Conservation (phyloP, 2,888 invertebrate genomes). For the Meloe dianella region DNA sequence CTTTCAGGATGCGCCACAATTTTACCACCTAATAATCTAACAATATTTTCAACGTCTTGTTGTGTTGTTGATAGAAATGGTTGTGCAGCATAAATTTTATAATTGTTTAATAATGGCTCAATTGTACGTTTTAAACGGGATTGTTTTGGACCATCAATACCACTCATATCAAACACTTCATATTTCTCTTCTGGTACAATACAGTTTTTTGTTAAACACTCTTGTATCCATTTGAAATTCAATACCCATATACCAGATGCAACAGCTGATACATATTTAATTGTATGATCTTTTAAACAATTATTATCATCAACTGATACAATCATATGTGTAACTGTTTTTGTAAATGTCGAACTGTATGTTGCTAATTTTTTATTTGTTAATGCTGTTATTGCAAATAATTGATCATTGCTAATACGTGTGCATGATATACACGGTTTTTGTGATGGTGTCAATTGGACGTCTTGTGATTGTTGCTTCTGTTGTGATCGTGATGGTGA, state of each 20-base stretch:
- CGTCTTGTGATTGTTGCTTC: slow-evolving; percentile 12
- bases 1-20: slow-evolving; percentile 40
- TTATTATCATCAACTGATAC: slow-evolving; percentile 50
- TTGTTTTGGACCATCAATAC: slow-evolving; percentile 62
- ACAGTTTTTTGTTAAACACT: slow-evolving; percentile 58
- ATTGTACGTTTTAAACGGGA: slow-evolving; percentile 57
- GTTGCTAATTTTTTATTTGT: slow-evolving; percentile 50
- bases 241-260: slow-evolving; percentile 67
- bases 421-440: slow-evolving; percentile 53
- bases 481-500: slow-evolving; percentile 25
- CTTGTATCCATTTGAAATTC: slow-evolving; percentile 63
- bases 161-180: slow-evolving; percentile 64
- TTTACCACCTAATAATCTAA: slow-evolving; percentile 48
- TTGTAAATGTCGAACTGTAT: slow-evolving; percentile 45
- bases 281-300: slow-evolving; percentile 53
- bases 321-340: slow-evolving; percentile 54
- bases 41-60: slow-evolving; percentile 50
- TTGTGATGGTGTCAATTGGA: slow-evolving; percentile 4
- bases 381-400: slow-evolving; percentile 45
- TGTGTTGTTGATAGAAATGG: slow-evolving; percentile 56
- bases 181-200: slow-evolving; percentile 61
- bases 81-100: slow-evolving; percentile 62
- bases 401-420: slow-evolving; percentile 48
- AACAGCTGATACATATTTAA: slow-evolving; percentile 65
- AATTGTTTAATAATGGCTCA: slow-evolving; percentile 61